phyloP scores from a whole-genome alignment of 2,888 invertebrate genomes.

The Octonoba sinensis region DNA sequence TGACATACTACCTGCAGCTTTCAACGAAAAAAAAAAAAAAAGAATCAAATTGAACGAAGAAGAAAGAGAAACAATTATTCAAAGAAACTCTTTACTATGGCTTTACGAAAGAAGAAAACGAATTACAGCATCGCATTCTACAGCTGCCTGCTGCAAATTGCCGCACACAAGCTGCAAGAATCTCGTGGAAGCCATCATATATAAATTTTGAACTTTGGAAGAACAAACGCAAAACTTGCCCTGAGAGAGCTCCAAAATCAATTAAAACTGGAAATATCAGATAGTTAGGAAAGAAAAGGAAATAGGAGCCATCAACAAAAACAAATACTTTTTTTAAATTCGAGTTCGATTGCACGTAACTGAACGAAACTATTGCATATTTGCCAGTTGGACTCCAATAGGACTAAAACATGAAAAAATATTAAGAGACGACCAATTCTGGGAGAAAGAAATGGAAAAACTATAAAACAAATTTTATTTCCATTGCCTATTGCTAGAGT shows the following conservation, averaged over 20 bases:
- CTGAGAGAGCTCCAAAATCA: neutral
- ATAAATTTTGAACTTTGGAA: neutral
- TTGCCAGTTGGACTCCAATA: neutral
- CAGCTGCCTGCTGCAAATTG: neutral
- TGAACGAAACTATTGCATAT: neutral
- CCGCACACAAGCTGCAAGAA: neutral
- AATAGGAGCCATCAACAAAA: neutral
- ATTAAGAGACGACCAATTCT: neutral
- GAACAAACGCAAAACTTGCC: neutral
- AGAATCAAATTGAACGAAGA: neutral
- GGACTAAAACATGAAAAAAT: neutral
- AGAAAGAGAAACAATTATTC: neutral
- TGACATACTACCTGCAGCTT: neutral
- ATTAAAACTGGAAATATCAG: neutral
- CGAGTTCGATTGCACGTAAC: neutral
- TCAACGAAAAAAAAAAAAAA: neutral
- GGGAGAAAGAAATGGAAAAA: neutral
- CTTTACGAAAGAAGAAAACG: neutral
- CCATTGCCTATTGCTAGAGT: conserved; percentile 5
- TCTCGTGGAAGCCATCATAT: neutral
- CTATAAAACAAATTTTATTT: neutral
- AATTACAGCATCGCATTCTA: neutral
- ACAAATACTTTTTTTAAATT: neutral
- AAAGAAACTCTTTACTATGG: neutral
- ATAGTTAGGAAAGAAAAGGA: neutral